Conservation (phyloP, 2,113 vertebrate genomes). For the Mixornis gularis region DNA sequence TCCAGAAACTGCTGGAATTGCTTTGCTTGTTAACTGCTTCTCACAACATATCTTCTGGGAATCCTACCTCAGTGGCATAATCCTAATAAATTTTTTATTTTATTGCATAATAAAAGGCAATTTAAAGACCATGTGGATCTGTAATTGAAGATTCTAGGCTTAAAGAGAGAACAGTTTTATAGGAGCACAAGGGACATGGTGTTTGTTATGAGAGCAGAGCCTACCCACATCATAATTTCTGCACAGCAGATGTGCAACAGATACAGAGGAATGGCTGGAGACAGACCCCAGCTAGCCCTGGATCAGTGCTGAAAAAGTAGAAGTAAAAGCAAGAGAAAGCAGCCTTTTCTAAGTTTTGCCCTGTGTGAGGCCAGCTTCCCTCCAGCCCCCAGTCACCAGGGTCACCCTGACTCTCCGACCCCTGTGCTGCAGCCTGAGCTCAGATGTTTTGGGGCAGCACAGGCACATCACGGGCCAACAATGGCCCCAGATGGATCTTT, state of each 20-base stretch:
- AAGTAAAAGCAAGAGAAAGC: background rate
- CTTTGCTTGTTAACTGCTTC: conserved; percentile 12
- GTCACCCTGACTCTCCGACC: accelerated
- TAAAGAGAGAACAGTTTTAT: conserved; percentile 24
- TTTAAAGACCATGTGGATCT: conserved; percentile 24
- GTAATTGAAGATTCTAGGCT: conserved; percentile 27
- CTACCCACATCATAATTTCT: background rate
- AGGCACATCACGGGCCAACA: background rate
- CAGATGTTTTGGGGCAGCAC: accelerated
- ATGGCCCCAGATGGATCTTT: accelerated
- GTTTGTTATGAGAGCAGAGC: background rate
- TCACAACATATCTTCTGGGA: background rate
- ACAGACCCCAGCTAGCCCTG: background rate
- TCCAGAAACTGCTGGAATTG: background rate
- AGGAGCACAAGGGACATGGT: background rate
- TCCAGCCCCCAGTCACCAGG: background rate
- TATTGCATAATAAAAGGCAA: conserved; percentile 51
- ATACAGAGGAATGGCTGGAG: background rate
- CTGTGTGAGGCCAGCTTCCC: background rate
- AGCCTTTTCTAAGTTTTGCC: background rate
- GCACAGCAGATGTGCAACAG: background rate
- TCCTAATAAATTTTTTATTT: conserved; percentile 46
- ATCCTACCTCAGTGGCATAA: background rate
- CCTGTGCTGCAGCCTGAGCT: background rate
- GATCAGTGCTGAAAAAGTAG: background rate